Conservation (phyloP, 2,888 invertebrate species). For the Atherix ibis region DNA sequence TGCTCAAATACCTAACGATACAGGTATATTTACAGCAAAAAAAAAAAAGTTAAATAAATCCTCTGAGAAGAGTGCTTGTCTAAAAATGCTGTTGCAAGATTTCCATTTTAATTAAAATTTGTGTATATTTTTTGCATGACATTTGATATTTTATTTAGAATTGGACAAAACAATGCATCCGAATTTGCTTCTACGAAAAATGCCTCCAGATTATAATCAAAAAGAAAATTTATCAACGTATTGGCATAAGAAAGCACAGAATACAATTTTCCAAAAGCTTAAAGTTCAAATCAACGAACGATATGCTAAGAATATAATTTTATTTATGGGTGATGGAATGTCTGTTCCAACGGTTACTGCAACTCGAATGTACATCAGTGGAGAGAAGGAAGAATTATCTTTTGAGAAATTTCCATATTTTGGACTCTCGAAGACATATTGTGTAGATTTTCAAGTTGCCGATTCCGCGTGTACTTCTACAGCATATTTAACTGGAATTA, state of each 20-base stretch:
- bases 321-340: slow-evolving; percentile 66
- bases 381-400: slow-evolving; percentile 41
- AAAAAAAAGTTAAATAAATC: too few species aligned
- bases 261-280: slow-evolving; percentile 19
- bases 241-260: slow-evolving; percentile 28
- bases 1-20: too few species aligned
- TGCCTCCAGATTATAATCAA: too few species aligned
- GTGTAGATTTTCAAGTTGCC: slow-evolving; percentile 58
- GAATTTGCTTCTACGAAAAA: too few species aligned
- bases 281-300: slow-evolving; percentile 15
- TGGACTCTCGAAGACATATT: slow-evolving; percentile 49
- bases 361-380: slow-evolving; percentile 44
- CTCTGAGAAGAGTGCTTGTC: too few species aligned
- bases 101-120: too few species aligned
- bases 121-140: too few species aligned
- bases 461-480: slow-evolving; percentile 76
- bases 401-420: slow-evolving; percentile 47
- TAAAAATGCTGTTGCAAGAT: too few species aligned
- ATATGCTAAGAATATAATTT: slow-evolving; percentile 42
- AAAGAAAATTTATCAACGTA: too few species aligned
- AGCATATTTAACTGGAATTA: slow-evolving; percentile 62
- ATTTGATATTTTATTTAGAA: too few species aligned
- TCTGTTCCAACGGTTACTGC: slow-evolving; percentile 53
- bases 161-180: too few species aligned
- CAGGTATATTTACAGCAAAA: too few species aligned